Base-by-base conservation (phyloP, 37 sponge, comb jelly and placozoan species). In the Chondrosia reniformis region DNA sequence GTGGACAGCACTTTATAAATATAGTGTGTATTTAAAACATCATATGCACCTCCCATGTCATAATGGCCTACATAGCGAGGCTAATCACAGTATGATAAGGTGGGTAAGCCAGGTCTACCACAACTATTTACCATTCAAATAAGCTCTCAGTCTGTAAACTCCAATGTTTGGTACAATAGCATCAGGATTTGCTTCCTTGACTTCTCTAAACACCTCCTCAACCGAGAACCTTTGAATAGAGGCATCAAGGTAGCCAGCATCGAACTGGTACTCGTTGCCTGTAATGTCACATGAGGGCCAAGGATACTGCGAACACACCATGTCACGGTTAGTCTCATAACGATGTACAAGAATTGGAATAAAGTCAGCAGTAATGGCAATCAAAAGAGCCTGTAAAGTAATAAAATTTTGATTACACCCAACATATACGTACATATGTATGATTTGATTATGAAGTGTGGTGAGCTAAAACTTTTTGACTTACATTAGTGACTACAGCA, bases 351-450 rank as follows among this genome's bases (percentile, higher is more conserved):
- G 72, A 0, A 88, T 66, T 2, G 92, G 92, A 41, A 97, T 93
- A 64, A 98, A 90, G 73, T 95, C 91, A 0, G 96, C 84, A 3
- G 99, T 98, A 79, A 98, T 54, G 36, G 94, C 94, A 46, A 98
- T 98, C 56, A 98, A 69, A 63, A 93, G 80, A 22, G 99, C 91
- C 91, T 90, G 84, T 4, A 54, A 3, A 10, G n/a, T n/a, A n/a
- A n/a, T n/a, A n/a, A n/a, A n/a, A n/a, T n/a, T n/a, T n/a, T n/a
- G n/a, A n/a, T n/a, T n/a, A n/a, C n/a, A n/a, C n/a, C n/a, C n/a
- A n/a, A n/a, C n/a, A n/a, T n/a, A n/a, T n/a, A n/a, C n/a, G n/a
- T n/a, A n/a, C n/a, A n/a, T n/a, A n/a, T n/a, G n/a, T n/a, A n/a
- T n/a, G n/a, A n/a, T n/a, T n/a, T n/a, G n/a, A n/a, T n/a, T n/a